Evolutionary conservation across 2,888 invertebrate species (phyloP), one percentile per base, ranked within the genome.

Genomic region (Pantelozetes paolii): DNA sequence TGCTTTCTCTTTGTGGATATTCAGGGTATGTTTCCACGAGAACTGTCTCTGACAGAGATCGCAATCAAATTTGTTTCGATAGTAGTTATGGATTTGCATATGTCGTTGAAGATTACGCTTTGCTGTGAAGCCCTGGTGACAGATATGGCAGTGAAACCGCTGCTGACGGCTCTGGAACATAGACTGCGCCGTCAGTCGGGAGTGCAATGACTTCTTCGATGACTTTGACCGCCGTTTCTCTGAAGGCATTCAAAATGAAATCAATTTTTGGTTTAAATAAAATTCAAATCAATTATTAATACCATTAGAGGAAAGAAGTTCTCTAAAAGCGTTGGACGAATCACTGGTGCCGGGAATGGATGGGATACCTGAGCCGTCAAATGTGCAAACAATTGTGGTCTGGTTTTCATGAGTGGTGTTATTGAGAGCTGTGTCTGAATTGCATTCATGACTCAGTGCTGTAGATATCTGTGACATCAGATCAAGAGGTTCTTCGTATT

Each of bases 1-100:
- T 20, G 73, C 75, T 15, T 67, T 57, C 54, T 75, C 54, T 45
- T 64, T 70, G 42, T 76, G 76, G 26, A 74, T 70, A 67, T 73
- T 71, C 36, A 75, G 75, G 57, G 75, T 76, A 67, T 76, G 75
- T 71, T 76, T 76, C 76, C 76, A 76, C n/a, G 69, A 48, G 57
- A 76, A 76, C 64, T 69, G 69, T 36, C 73, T 69, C 18, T 71
- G 23, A 69, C 76, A 76, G 42, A 75, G 64, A n/a, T 76, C 75
- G 48, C 76, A 76, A 13, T 71, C 48, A 40, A 62, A 76, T 30
- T 71, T 59, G 42, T 48, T 62, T 64, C 76, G 71, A 32, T 71
- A 57, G n/a, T 73, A 71, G 50, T 50, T 62, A 71, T 76, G 76
- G 36, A 76, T 73, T 30, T 72, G 64, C 36, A 54, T 71, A 59